Evolutionary conservation across 2,888 invertebrate species (phyloP), one percentile per base, ranked within the genome.

Genomic region (Pimpla rufipes): DNA sequence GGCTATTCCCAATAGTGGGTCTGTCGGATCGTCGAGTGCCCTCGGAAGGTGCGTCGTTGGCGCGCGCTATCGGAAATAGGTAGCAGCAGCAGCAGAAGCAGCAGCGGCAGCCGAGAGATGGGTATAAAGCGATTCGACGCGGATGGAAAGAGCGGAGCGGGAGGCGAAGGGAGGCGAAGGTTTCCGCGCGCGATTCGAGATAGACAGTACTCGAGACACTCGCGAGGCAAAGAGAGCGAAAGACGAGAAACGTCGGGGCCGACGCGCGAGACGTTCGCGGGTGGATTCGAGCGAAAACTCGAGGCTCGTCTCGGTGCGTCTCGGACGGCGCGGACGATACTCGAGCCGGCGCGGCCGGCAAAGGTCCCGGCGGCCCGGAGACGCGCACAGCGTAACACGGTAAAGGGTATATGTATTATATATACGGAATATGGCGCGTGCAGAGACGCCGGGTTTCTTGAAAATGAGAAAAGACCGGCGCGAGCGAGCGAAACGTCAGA

Each of bases 121-220:
- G 62, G 18, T 62, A 79, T 85, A 84, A 85, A 89, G 87, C 86
- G 87, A 85, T 84, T 85, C 85, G 78, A 81, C 77, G 37, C 37
- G 62, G 59, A 74, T 47, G 76, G 79, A 40, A 76, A 52, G 68
- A 66, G 79, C 21, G 57, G 42, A 73, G 71, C 45, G 62, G 70
- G 45, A 67, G 80, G 68, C 70, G 73, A 71, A 82, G 85, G 79
- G 76, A 59, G n/a, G 18, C 37, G 81, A 76, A 81, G 83, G 85
- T 83, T 66, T 47, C 35, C 64, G 50, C 29, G 29, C 29, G 29
- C 52, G 70, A 70, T 75, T 40, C 29, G 62, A 55, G 70, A n/a
- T n/a, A 75, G 62, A 71, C 76, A 52, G 74, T 78, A 70, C 82
- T 79, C 82, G 75, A 82, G 82, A 79, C 74, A 75, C 68, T 79